These are phyloP conservation scores for Mobula hypostoma DNA, from an alignment of 2,113 vertebrate genomes.

Conservation along the genomic window DNA sequence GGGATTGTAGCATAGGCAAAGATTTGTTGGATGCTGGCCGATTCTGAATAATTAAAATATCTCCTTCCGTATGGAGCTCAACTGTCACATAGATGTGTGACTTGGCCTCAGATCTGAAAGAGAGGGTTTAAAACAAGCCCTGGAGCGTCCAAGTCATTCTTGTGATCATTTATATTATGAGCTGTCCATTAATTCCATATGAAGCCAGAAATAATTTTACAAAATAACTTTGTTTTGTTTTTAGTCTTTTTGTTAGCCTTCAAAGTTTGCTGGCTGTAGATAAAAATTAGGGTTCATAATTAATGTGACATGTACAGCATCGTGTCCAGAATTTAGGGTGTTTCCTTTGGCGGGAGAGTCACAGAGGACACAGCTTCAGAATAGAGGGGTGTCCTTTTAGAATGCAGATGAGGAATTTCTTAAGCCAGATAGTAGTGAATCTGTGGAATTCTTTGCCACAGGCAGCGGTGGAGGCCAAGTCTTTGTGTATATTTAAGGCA, in stretches of 20 bases:
- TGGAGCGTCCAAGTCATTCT: neutral
- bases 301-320: neutral
- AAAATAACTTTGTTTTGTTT: neutral
- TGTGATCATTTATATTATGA: neutral
- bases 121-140: neutral
- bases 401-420: no score
- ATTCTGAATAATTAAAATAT: conserved; percentile 19
- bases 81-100: neutral
- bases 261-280: neutral
- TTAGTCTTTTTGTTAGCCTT: neutral
- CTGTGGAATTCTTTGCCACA: no score
- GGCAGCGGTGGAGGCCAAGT: no score
- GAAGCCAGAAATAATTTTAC: neutral
- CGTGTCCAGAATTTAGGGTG: neutral
- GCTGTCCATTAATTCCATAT: neutral
- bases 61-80: neutral
- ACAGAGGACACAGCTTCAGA: neutral
- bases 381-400: no score
- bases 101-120: neutral
- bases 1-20: neutral
- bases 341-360: no score
- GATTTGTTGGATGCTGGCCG: neutral
- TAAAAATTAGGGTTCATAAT: neutral
- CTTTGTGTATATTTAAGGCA: no score
- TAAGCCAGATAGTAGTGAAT: no score